phyloP scores from a whole-genome alignment of 2,113 vertebrate genomes.

The Pelvicachromis taeniatus region DNA sequence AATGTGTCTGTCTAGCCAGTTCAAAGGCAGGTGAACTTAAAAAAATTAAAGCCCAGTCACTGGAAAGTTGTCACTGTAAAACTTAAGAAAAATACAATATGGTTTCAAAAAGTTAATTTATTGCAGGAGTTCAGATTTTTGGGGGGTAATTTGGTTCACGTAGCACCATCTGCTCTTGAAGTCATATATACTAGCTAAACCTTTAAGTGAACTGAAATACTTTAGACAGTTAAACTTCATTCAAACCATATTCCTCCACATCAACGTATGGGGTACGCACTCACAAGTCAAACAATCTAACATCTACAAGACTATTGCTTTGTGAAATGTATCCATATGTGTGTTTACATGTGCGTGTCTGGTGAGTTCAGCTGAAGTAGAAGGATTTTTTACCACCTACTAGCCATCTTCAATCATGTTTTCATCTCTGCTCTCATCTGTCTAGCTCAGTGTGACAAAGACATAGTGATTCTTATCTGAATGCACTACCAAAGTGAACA shows the following conservation, averaged over 20 bases:
- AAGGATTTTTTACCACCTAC: background rate
- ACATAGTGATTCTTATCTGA: slow-evolving; percentile 6
- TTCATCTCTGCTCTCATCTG: background rate
- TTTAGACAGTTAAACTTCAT: background rate
- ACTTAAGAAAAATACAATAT: no score
- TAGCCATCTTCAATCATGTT: background rate
- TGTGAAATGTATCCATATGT: background rate
- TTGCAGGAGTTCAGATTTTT: background rate
- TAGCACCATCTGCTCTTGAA: background rate
- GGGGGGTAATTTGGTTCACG: no score
- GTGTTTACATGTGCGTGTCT: background rate
- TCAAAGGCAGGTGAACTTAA: background rate
- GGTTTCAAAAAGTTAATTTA: background rate
- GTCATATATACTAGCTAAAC: background rate
- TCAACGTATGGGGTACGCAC: background rate
- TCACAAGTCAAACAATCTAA: background rate
- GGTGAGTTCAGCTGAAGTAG: background rate
- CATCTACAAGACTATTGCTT: background rate
- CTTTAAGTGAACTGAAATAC: background rate
- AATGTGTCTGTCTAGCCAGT: background rate
- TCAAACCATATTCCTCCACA: background rate
- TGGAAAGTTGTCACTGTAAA: background rate
- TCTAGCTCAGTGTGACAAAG: slow-evolving; percentile 5
- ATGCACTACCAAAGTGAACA: background rate
- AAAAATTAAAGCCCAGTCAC: background rate